Evolutionary conservation across 2,797 vertebrate genomes (phyloP).

Genomic region (Coluber constrictor): DNA sequence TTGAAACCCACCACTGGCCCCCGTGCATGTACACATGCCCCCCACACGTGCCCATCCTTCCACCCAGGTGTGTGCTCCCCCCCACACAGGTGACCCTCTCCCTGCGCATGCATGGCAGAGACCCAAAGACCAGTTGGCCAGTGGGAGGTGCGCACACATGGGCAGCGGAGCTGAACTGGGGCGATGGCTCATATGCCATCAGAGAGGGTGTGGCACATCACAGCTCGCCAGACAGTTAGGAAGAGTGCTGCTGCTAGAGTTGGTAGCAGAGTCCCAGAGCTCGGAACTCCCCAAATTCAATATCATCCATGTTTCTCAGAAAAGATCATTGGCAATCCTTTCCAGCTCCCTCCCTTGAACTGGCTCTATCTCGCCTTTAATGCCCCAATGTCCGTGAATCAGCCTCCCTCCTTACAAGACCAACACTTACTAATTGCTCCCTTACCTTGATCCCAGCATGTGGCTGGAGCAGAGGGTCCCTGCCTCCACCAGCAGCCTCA

Average conservation of each 20-base stretch:
- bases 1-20: too few relatives aligned
- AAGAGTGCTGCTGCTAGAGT: background rate
- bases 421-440: constrained; percentile 32
- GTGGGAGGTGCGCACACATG: too few relatives aligned
- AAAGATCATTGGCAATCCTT: background rate
- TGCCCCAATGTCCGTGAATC: background rate
- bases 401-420: background rate
- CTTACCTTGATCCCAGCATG: constrained; percentile 9
- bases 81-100: too few relatives aligned
- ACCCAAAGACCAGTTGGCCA: too few relatives aligned
- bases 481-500: constrained; percentile 40
- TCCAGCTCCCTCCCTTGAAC: background rate
- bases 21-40: too few relatives aligned
- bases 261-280: background rate
- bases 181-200: too few relatives aligned
- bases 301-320: background rate
- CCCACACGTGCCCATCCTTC: too few relatives aligned
- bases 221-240: background rate
- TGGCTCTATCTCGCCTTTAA: background rate
- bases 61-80: too few relatives aligned
- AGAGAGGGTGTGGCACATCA: too few relatives aligned
- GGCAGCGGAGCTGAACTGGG: too few relatives aligned
- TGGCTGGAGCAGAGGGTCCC: constrained; percentile 26
- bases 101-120: too few relatives aligned
- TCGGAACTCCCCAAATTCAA: background rate